Evolutionary conservation across 2,113 vertebrate genomes (phyloP).

Genomic region (Pleuronectes platessa): DNA sequence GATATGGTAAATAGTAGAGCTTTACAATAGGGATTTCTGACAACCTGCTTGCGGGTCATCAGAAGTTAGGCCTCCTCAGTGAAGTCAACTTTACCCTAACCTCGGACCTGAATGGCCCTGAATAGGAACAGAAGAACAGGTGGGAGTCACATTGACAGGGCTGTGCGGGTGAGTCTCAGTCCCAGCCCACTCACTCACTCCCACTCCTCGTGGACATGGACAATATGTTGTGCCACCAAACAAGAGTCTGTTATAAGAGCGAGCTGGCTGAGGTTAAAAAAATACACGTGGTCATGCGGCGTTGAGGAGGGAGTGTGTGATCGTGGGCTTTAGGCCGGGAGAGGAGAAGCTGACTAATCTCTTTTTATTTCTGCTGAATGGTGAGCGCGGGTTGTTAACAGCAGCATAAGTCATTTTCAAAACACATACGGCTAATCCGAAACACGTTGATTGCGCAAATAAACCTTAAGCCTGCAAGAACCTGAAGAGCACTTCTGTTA

Average conservation of each 20-base stretch:
- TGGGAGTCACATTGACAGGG: too few relatives aligned
- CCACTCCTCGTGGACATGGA: background rate
- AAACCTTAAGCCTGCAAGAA: slow-evolving; percentile 12
- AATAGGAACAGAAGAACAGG: too few relatives aligned
- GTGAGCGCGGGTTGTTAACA: slow-evolving; percentile 28
- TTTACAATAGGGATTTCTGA: too few relatives aligned
- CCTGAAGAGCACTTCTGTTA: slow-evolving; percentile 27
- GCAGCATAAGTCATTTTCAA: slow-evolving; percentile 1
- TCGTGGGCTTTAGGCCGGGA: slow-evolving; percentile 43
- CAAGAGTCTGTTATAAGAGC: slow-evolving; percentile 25
- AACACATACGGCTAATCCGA: background rate
- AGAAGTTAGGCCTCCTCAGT: background rate
- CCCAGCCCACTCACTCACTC: background rate
- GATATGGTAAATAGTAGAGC: too few relatives aligned
- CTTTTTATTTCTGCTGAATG: slow-evolving; percentile 55
- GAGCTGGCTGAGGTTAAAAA: slow-evolving; percentile 70
- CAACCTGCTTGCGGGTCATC: too few relatives aligned
- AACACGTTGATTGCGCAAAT: slow-evolving; percentile 7
- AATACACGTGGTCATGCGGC: slow-evolving; percentile 75
- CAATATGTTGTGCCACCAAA: background rate
- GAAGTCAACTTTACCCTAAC: background rate
- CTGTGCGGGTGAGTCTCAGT: too few relatives aligned
- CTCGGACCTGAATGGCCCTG: too few relatives aligned
- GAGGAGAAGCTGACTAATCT: slow-evolving; percentile 76
- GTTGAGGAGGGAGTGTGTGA: slow-evolving; percentile 60